Conservation (phyloP, 2,113 vertebrate genomes). For the Chloebia gouldiae region DNA sequence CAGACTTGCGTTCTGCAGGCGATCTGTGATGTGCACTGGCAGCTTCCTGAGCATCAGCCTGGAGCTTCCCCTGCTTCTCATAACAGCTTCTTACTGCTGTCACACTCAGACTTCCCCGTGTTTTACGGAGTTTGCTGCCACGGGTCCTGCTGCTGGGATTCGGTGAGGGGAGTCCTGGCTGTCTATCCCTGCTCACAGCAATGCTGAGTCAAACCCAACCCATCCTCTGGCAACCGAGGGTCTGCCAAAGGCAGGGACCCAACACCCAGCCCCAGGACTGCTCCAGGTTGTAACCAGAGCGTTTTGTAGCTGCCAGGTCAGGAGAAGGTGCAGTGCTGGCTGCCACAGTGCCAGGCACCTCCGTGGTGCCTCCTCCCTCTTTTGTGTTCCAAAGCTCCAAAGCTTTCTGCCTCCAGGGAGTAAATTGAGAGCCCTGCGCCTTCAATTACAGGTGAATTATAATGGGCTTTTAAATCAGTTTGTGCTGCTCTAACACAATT, state of each 20-base stretch:
- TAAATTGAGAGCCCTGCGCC: neutral
- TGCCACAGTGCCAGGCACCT: neutral
- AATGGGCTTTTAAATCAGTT: slow-evolving; percentile 14
- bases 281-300: neutral
- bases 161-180: fast-evolving
- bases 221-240: fast-evolving
- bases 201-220: fast-evolving
- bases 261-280: fast-evolving
- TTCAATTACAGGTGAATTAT: neutral
- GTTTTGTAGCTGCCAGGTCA: neutral
- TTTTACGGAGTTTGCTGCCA: neutral
- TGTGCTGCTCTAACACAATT: neutral
- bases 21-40: neutral
- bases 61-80: neutral
- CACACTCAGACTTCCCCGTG: neutral
- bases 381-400: neutral
- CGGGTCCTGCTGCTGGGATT: fast-evolving
- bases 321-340: neutral
- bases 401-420: neutral
- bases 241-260: neutral
- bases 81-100: neutral
- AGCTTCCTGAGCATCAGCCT: slow-evolving; percentile 8
- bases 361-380: neutral
- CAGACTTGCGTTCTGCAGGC: neutral
- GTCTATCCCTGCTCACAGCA: fast-evolving